Base-by-base conservation (phyloP, 2,797 vertebrate species). In the Nannoperca obscura region DNA sequence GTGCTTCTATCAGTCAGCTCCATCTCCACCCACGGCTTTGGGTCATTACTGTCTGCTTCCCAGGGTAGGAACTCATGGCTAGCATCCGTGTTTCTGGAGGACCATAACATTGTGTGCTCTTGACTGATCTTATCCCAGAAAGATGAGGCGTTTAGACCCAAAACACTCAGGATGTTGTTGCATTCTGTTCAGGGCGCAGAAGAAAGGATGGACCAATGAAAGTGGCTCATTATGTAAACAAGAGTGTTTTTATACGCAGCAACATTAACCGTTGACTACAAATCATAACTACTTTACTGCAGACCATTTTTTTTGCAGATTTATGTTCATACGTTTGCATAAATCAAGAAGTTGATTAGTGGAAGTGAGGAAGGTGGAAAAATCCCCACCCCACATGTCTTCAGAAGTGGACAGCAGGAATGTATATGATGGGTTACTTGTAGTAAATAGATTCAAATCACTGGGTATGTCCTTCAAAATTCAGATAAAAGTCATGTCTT, bases 11-110 rank as follows among this genome's bases (percentile, higher is more conserved):
- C 93, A 15, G 88, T 89, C 40, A 97, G 90, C 71, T 96, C 96
- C 80, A 97, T 76, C 86, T 96, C 95, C 81, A 97, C 86, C 96
- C 96, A 97, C 0, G 96, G 88, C 0, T 80, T 72, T 1, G 36
- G 46, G 0, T 96, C 88, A 0, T 77, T 3, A 0, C 65, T n/a
- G 42, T 86, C 76, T 0, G 95, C 92, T 0, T 91, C 86, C 96
- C 96, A 97, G 27, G 88, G 86, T 10, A 89, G 63, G 15, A 89
- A 76, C 0, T 88, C 4, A 1, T 74, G 87, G 61, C 66, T n/a
- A 0, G 91, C 65, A 0, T 82, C 90, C 9, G 81, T 87, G 68
- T 68, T 92, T 67, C 83, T 82, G 0, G 91, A 84, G 14, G 72
- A 85, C 94, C 93, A 95, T 61, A 69, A 76, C 67, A 80, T 68